phyloP scores from a whole-genome alignment of 2,888 invertebrate species.

The Microchrysa polita region DNA sequence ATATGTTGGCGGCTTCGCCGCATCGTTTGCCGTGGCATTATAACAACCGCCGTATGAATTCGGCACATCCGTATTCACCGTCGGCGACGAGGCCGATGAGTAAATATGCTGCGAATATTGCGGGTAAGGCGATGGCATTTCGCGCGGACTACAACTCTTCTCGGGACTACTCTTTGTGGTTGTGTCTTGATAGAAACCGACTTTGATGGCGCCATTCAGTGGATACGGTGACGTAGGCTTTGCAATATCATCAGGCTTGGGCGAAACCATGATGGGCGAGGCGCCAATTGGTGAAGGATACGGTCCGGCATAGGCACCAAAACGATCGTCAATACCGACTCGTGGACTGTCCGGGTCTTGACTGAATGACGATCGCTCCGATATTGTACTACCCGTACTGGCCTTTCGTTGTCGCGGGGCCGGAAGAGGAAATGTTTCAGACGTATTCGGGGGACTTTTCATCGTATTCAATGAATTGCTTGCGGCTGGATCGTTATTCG shows the following conservation, averaged over 20 bases:
- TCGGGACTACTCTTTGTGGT: constrained; percentile 85
- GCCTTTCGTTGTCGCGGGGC: constrained; percentile 72
- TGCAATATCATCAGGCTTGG: constrained; percentile 74
- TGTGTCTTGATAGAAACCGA: constrained; percentile 91
- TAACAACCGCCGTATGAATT: constrained; percentile 62
- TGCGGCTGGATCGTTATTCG: constrained; percentile 42
- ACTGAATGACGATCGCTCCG: constrained; percentile 81
- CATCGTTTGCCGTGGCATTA: constrained; percentile 54
- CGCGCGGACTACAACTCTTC: constrained; percentile 83
- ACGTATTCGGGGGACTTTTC: constrained; percentile 51
- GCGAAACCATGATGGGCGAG: constrained; percentile 78
- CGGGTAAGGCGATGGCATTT: constrained; percentile 72
- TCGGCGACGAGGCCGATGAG: constrained; percentile 68
- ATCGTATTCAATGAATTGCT: constrained; percentile 56
- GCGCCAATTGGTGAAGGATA: constrained; percentile 77
- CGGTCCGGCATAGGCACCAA: constrained; percentile 73
- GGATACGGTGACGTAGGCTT: constrained; percentile 74
- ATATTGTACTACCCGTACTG: constrained; percentile 82
- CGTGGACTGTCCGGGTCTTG: constrained; percentile 80
- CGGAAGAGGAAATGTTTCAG: constrained; percentile 60
- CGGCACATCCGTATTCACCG: constrained; percentile 63
- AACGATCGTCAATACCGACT: constrained; percentile 69
- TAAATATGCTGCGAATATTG: constrained; percentile 71
- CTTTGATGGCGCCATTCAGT: constrained; percentile 84
- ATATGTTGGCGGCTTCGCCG: constrained; percentile 58